A percentile compares a stretch with the other conserved stretches of the same genome.
Evolutionary conservation across 92 coral and sea anemone species (phyloP).

Genomic region (Parazoanthus darwini): DNA sequence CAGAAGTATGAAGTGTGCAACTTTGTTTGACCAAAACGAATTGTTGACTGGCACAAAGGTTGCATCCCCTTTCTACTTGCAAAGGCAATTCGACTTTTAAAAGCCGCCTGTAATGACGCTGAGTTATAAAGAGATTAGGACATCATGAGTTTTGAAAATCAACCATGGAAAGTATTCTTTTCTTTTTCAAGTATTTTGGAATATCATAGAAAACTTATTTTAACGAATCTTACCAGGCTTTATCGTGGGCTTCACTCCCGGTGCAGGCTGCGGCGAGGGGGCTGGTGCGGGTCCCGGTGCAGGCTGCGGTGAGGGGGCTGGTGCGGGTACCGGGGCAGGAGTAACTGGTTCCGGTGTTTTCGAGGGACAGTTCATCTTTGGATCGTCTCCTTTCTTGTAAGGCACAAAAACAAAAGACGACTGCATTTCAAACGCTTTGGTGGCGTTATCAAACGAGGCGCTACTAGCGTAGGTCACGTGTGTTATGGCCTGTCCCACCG

Average conservation of each 20-base stretch:
- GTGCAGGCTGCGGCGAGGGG: neutral
- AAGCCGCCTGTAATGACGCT: too few species aligned
- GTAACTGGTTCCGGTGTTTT: neutral
- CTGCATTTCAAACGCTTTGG: slow-evolving; percentile 55
- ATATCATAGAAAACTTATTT: neutral
- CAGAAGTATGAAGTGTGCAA: too few species aligned
- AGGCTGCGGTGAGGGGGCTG: neutral
- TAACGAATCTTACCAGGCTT: slow-evolving; percentile 20
- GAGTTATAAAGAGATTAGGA: too few species aligned
- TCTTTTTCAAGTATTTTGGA: neutral
- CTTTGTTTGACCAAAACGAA: too few species aligned
- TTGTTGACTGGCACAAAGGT: too few species aligned
- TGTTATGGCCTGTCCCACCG: slow-evolving; percentile 48
- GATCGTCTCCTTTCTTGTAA: slow-evolving; percentile 51
- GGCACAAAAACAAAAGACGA: slow-evolving; percentile 77
- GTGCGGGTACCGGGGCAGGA: neutral
- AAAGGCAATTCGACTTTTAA: too few species aligned
- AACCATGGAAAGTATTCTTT: neutral
- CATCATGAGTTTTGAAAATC: neutral
- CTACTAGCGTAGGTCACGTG: slow-evolving; percentile 30
- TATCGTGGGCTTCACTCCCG: neutral
- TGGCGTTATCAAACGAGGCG: slow-evolving; percentile 63
- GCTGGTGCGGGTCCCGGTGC: neutral
- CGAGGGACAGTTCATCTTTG: slow-evolving; percentile 59
- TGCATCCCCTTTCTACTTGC: too few species aligned